phyloP scores from a whole-genome alignment of 1,140 invertebrate genomes.

The Hirudo medicinalis region DNA sequence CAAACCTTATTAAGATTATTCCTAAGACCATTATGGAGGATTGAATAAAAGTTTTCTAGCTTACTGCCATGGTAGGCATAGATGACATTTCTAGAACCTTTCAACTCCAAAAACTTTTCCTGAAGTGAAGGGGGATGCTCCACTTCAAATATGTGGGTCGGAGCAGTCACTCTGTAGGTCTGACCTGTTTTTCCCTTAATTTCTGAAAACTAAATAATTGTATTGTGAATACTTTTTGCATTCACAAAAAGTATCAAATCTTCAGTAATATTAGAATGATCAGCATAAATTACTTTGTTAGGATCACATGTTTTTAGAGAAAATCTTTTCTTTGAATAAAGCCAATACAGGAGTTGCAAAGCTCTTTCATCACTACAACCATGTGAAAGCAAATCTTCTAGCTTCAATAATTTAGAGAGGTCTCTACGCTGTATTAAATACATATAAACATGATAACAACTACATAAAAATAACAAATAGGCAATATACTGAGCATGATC shows the following conservation, averaged over 20 bases:
- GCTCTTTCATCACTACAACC: no score
- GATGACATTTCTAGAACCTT: slow-evolving; percentile 48
- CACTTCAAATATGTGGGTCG: slow-evolving; percentile 37
- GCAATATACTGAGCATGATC: not conserved
- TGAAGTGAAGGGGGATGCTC: slow-evolving; percentile 22
- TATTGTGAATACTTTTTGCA: not conserved
- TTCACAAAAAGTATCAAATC: not conserved
- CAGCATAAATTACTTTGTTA: not conserved
- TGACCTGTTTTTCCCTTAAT: slow-evolving; percentile 40
- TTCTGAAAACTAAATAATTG: slow-evolving; percentile 27
- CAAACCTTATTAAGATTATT: slow-evolving; percentile 60
- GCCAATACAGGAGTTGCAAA: slow-evolving; percentile 7
- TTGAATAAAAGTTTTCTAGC: slow-evolving; percentile 67
- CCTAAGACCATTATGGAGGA: slow-evolving; percentile 61
- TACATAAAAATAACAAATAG: no score
- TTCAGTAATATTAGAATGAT: no score
- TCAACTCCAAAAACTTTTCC: slow-evolving; percentile 31
- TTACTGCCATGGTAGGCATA: slow-evolving; percentile 62
- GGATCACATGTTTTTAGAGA: slow-evolving; percentile 21
- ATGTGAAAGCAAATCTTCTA: no score
- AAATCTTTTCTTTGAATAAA: slow-evolving; percentile 24
- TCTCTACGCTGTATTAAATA: no score
- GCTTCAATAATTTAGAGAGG: no score
- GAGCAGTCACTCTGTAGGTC: slow-evolving; percentile 29
- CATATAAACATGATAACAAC: no score